Evolutionary conservation across 2,888 invertebrate species (phyloP).

Genomic region (Scaptomyza tumidula): DNA sequence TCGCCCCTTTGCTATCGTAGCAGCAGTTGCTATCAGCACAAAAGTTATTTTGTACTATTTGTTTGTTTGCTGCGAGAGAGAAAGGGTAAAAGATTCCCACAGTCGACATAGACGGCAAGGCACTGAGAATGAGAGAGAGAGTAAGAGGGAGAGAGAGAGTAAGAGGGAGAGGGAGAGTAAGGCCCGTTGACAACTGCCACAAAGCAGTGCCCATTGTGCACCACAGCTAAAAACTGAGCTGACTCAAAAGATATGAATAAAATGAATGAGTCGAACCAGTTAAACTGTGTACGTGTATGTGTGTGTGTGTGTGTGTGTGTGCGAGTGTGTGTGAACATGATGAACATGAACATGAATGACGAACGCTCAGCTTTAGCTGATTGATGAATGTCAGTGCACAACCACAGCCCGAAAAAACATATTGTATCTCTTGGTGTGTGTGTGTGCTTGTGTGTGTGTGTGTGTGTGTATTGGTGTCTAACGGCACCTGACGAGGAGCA

Average conservation of each 20-base stretch:
- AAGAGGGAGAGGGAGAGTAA: constrained; percentile 18
- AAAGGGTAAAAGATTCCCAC: constrained; percentile 83
- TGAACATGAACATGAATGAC: constrained; percentile 58
- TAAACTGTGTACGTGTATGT: background rate
- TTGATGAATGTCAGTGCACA: constrained; percentile 71
- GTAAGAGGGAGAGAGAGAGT: background rate
- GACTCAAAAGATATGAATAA: constrained; percentile 51
- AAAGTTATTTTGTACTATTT: constrained; percentile 66
- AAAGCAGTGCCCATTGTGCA: constrained; percentile 56
- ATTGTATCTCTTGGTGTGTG: background rate
- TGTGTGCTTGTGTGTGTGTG: no score
- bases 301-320: constrained; percentile 9
- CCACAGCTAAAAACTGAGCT: constrained; percentile 12
- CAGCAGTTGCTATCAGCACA: constrained; percentile 55
- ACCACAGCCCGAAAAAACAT: constrained; percentile 31
- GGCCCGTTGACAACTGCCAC: constrained; percentile 67
- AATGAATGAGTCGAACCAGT: constrained; percentile 46
- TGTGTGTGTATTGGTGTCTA: constrained; percentile 26
- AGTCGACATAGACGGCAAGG: constrained; percentile 52
- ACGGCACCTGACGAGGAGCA: constrained; percentile 58
- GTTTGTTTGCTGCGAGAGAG: constrained; percentile 64
- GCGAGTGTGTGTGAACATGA: constrained; percentile 19
- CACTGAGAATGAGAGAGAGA: background rate
- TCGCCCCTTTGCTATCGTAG: constrained; percentile 5
- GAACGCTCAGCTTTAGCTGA: constrained; percentile 55